A percentile compares a stretch with the other conserved stretches of the same genome.
Evolutionary conservation across 2,888 invertebrate genomes (phyloP).

Genomic region (Dichetophora obliterata): DNA sequence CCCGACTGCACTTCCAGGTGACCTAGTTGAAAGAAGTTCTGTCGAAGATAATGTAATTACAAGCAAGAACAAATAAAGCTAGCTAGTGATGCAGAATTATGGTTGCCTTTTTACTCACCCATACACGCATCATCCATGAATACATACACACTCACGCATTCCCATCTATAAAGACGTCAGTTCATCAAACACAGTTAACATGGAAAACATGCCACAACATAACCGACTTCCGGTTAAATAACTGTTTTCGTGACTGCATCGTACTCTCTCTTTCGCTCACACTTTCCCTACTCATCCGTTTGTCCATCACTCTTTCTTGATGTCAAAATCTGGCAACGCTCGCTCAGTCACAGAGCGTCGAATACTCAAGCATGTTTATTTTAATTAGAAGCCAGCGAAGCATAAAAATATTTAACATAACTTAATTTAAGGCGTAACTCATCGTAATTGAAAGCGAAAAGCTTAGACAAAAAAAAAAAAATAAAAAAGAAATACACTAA

Average conservation of each 20-base stretch:
- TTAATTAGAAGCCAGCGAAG: slow-evolving; percentile 35
- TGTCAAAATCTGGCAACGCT: no score
- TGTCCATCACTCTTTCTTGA: background rate
- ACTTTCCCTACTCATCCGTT: background rate
- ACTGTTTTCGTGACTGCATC: background rate
- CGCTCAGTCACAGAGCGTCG: background rate
- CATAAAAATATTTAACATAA: slow-evolving; percentile 32
- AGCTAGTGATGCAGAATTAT: background rate
- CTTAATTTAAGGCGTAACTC: slow-evolving; percentile 23
- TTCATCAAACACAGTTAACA: slow-evolving; percentile 12
- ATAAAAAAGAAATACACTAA: background rate
- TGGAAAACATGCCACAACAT: slow-evolving; percentile 19
- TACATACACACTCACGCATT: background rate
- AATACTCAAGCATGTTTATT: slow-evolving; percentile 20
- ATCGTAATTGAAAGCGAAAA: slow-evolving; percentile 25
- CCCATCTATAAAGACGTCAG: background rate
- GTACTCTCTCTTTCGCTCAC: background rate
- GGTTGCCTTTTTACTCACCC: slow-evolving; percentile 12
- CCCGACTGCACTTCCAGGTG: no score
- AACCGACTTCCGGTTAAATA: slow-evolving; percentile 16
- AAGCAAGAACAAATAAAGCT: background rate
- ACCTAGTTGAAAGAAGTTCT: background rate
- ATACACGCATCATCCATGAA: no score
- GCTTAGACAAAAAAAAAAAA: background rate
- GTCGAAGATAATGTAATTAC: background rate